A percentile compares a stretch with the other conserved stretches of the same genome.
phyloP scores from a whole-genome alignment of 35 echinoderm and acorn worm species.

The Apostichopus parvimensis region DNA sequence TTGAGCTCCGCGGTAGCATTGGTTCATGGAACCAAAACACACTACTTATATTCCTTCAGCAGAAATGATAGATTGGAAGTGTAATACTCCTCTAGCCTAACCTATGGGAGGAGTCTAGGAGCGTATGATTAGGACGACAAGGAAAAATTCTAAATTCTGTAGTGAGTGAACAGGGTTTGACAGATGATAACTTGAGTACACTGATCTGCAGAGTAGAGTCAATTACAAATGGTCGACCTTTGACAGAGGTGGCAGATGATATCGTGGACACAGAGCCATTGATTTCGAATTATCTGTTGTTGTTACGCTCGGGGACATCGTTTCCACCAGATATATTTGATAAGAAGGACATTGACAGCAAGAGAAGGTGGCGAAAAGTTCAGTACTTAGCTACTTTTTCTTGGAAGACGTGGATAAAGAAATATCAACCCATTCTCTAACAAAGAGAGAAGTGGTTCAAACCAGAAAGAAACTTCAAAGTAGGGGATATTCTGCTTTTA shows the following conservation, averaged over 20 bases:
- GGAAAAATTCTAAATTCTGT: neutral
- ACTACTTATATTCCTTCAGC: neutral
- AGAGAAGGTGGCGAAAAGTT: constrained; percentile 40
- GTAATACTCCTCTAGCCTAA: neutral
- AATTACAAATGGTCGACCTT: neutral
- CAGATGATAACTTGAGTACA: neutral
- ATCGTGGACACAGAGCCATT: neutral
- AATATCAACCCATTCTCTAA: constrained; percentile 28
- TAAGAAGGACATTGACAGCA: constrained; percentile 6
- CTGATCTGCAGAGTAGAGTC: neutral
- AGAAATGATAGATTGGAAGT: constrained; percentile 8
- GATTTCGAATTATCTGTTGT: neutral
- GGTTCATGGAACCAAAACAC: constrained; percentile 60
- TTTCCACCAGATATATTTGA: neutral
- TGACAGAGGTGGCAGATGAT: neutral
- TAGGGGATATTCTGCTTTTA: constrained; percentile 21
- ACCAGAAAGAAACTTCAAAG: constrained; percentile 20
- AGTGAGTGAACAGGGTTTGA: neutral
- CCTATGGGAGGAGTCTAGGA: constrained; percentile 6
- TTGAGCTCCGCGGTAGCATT: constrained; percentile 42
- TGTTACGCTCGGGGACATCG: constrained; percentile 21
- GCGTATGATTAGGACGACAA: neutral
- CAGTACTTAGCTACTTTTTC: constrained; percentile 25
- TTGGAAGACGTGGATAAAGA: constrained; percentile 23
- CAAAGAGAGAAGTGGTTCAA: constrained; percentile 37